Base-by-base conservation (phyloP, 2,888 invertebrate species). In the Anthrax anthrax region DNA sequence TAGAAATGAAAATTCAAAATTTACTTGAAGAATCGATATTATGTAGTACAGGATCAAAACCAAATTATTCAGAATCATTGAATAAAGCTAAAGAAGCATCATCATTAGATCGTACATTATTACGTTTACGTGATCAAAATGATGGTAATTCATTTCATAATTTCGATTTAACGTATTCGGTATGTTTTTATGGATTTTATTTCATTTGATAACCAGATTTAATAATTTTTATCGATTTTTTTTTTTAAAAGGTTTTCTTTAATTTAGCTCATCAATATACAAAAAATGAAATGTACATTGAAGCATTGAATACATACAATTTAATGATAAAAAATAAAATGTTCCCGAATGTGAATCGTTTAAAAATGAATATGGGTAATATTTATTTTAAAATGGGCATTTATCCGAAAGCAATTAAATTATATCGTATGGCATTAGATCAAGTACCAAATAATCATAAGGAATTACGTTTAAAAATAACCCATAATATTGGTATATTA, bases 301-400 rank as follows among this genome's bases (percentile, higher is more conserved):
- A 98, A 69, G 94, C 98, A 0, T 72, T 98, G 43, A 94, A 91
- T 58, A 95, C 95, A 0, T 97, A 95, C 69, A 89, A 91, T 64
- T 78, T 90, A 50, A 89, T 97, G 57, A 90, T 90, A 8, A 83
- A 88, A 58, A 96, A 96, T 63, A 84, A 90, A 64, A 80, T 91
- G 73, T 95, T 96, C 64, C 84, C 82, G 41, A 94, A 95, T 63
- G 90, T 92, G 37, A 88, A 92, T 58, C 78, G 94, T 51, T 71
- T 96, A 10, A 92, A 94, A 73, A 83, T 97, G 1, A 98, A 98
- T 65, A 96, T 98, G 85, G 97, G 96, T 2, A 97, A 97, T 63
- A 92, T 98, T 58, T 91, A 94, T 67, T 90, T 89, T 59, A 88
- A 87, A 70, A 87, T 94, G 76, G 91, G 90, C 54, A 80, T 89